These are phyloP conservation scores for Eublepharis macularius DNA, from an alignment of 2,113 vertebrate genomes.

Conservation along the genomic window DNA sequence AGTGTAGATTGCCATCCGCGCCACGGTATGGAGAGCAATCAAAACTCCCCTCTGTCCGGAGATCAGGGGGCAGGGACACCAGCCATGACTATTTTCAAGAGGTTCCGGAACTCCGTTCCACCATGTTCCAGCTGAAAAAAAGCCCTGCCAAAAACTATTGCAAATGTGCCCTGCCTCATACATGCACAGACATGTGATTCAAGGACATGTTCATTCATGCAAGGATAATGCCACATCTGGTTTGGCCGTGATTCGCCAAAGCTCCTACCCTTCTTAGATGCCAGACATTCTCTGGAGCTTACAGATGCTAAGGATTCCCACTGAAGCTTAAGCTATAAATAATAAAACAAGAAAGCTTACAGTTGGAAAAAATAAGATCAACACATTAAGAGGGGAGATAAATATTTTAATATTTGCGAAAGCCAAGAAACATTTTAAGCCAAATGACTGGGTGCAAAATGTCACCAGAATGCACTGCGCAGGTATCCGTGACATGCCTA, in stretches of 20 bases:
- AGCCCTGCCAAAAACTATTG: too few relatives aligned
- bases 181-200: too few relatives aligned
- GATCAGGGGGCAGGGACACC: too few relatives aligned
- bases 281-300: accelerated
- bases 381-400: neutral
- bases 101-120: too few relatives aligned
- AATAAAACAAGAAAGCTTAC: neutral
- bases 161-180: too few relatives aligned
- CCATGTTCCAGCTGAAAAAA: too few relatives aligned
- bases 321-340: neutral
- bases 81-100: too few relatives aligned
- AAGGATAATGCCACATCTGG: constrained; percentile 15
- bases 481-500: neutral
- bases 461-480: neutral
- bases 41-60: too few relatives aligned
- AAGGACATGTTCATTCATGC: too few relatives aligned
- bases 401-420: neutral
- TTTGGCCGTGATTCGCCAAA: constrained; percentile 16
- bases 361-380: neutral
- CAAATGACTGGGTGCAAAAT: neutral
- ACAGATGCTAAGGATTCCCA: neutral
- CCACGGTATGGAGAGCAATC: too few relatives aligned
- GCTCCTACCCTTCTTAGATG: neutral
- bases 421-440: neutral
- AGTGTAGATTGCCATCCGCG: too few relatives aligned